Evolutionary conservation across 2,113 vertebrate species (phyloP), one percentile per base, ranked within the genome.

Genomic region (Eurypyga helias): DNA sequence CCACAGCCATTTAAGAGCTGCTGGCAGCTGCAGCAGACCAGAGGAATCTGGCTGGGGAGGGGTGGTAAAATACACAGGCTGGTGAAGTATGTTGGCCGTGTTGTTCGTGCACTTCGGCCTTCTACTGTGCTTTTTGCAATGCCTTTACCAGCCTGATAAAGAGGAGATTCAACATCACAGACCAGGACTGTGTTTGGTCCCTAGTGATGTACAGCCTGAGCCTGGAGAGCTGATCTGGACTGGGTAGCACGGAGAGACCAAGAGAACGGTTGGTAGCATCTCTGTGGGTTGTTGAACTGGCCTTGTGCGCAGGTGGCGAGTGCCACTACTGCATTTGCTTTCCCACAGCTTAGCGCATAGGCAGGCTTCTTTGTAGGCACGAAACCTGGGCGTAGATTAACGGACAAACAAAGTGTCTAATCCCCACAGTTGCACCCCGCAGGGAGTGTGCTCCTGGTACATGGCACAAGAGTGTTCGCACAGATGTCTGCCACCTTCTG

Each of bases 11-110:
- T 26, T 66, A 82, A 52, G 76, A 69, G 84, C 70, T 73, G 88
- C 81, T 91, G 87, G 83, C 83, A 87, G 73, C 79, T 43, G 76
- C 73, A 41, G 46, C 31, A 29, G 72, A 57, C 29, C 45, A 1
- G 65, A 4, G 52, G 75, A 31, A 28, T 66, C 89, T 96, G 92
- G 77, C 83, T 79, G 60, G 62, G 72, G 72, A 81, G 83, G 94
- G 80, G 79, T 79, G 89, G 69, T 69, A 64, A 92, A 90, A 46
- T 13, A 49, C 55, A 17, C 7, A 5, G 67, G 1, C 55, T 28
- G 72, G 64, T 5, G 16, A 25, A 76, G 55, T 11, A 1, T 8
- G 1, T 72, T 48, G 23, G 26, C 48, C 15, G 13, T 33, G 69
- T 62, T 83, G 49, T 45, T 45, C 45, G 1, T 14, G 58, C 7